A percentile compares a stretch with the other conserved stretches of the same genome.
These are phyloP conservation scores for Eupelmus urozonus DNA, from an alignment of 2,888 invertebrate species.

Conservation along the genomic window DNA sequence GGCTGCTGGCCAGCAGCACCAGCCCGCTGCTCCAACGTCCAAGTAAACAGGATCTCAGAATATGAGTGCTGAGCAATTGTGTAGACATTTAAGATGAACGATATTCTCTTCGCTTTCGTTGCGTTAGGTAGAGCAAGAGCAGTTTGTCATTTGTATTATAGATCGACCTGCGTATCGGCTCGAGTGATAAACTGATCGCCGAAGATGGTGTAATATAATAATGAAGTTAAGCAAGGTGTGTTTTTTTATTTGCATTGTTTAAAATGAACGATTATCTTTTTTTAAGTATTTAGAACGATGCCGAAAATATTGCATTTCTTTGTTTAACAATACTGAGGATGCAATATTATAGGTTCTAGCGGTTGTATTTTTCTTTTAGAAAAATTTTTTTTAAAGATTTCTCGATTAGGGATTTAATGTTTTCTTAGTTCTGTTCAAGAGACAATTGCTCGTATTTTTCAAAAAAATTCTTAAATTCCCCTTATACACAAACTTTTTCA, in stretches of 20 bases:
- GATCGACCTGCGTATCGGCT: no score
- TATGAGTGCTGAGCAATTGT: not conserved
- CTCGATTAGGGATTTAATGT: constrained; percentile 5
- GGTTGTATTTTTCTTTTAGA: not conserved
- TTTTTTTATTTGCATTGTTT: constrained; percentile 18
- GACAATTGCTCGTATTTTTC: constrained; percentile 31
- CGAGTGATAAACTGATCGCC: not conserved
- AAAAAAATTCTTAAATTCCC: no score
- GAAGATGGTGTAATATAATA: not conserved
- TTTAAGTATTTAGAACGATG: constrained; percentile 1
- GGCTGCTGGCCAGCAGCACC: constrained; percentile 69
- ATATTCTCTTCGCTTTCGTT: not conserved
- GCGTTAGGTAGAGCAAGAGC: not conserved
- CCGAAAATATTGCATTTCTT: not conserved
- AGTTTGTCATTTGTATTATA: no score
- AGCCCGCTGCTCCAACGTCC: constrained; percentile 74
- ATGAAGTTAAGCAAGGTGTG: constrained; percentile 1
- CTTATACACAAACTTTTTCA: no score
- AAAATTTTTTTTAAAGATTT: constrained; percentile 13
- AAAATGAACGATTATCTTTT: not conserved
- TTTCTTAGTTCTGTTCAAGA: constrained; percentile 33
- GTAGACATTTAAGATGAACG: not conserved
- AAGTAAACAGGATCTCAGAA: constrained; percentile 68
- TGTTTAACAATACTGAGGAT: constrained; percentile 8
- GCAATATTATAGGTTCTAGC: not conserved